Evolutionary conservation across 2,888 invertebrate genomes (phyloP), one percentile per base, ranked within the genome.

Genomic region (Drosophila nr. fundita): DNA sequence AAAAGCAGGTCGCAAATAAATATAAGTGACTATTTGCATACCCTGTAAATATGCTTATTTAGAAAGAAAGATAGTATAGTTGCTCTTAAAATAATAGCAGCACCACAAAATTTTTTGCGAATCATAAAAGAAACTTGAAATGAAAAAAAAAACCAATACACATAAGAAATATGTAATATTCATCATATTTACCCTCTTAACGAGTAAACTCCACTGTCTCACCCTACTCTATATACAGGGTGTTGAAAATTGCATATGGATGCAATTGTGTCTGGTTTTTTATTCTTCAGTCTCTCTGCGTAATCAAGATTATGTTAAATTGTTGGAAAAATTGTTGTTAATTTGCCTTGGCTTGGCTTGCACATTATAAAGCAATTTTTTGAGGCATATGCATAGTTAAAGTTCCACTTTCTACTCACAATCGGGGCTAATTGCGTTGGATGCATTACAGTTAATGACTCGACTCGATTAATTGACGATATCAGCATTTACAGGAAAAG

Each of bases 301-400:
- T 76, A 73, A 89, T 87, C 86, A 81, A 87, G 89, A 88, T 89
- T 80, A 82, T 86, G 87, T 89, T 90, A 85, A 89, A 89, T 89
- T 89, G 89, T 60, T 77, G 80, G 87, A 74, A 86, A 89, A 90
- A 90, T 86, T 89, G 87, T 83, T 88, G 83, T 77, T 87, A 89
- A 87, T 87, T 87, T 83, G 73, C 81, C 65, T 61, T 74, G 78
- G 87, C 86, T 83, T 83, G 73, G 79, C 63, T 63, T 74, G 79
- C 78, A 80, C 83, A 87, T 87, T 89, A 89, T 82, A 86, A 83
- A 88, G 80, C 88, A 70, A 86, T 88, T 83, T 76, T 88, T 83
- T 75, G 73, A 73, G 49, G 65, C 76, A 76, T 78, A 76, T 87
- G 80, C 76, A 67, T 71, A 80, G 80, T 69, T 82, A 71, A 83